Base-by-base conservation (phyloP, 2,797 vertebrate species). In the Cirrhinus molitorella region DNA sequence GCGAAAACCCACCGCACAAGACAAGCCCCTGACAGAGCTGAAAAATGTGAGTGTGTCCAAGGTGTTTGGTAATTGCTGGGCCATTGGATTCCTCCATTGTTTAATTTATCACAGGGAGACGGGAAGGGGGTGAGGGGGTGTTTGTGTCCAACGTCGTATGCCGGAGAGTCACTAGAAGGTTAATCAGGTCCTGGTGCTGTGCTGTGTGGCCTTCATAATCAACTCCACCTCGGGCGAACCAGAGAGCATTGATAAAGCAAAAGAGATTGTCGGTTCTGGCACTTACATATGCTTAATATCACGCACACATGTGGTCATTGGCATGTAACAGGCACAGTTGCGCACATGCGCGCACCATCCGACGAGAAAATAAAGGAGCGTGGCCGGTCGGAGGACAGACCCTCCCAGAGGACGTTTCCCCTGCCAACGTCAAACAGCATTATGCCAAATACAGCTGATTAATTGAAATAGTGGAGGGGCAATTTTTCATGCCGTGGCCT, bases 61-160 rank as follows among this genome's bases (percentile, higher is more conserved):
- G 97, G 97, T 97, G 97, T 98, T 99, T 97, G 96, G 97, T 98
- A 98, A 99, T 99, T 99, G 98, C 97, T 95, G 95, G 96, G 95
- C 95, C 97, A 97, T 97, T 96, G 96, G 96, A 98, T 98, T 97
- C 96, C 97, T 97, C 92, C 96, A 96, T 97, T 97, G 96, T 98
- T 83, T 98, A 97, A 99, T 99, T 99, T 96, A 98, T 99, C 98
- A 98, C 96, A 92, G 96, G 93, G 94, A 96, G 95, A 96, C 94
- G 96, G 96, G 96, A 97, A 97, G 97, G 97, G 59, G 97, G 96
- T 95, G 94, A 93, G 95, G 96, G 94, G 95, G 96, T 95, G 96
- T 95, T 96, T 94, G 92, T 93, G 91, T 93, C 59, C 71, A 87
- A 77, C 90, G 91, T 94, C 96, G 96, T 94, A 93, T 96, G 96